A percentile compares a stretch with the other conserved stretches of the same genome.
These are phyloP conservation scores for Chaenogobius annularis DNA, from an alignment of 2,113 vertebrate species.

Conservation along the genomic window DNA sequence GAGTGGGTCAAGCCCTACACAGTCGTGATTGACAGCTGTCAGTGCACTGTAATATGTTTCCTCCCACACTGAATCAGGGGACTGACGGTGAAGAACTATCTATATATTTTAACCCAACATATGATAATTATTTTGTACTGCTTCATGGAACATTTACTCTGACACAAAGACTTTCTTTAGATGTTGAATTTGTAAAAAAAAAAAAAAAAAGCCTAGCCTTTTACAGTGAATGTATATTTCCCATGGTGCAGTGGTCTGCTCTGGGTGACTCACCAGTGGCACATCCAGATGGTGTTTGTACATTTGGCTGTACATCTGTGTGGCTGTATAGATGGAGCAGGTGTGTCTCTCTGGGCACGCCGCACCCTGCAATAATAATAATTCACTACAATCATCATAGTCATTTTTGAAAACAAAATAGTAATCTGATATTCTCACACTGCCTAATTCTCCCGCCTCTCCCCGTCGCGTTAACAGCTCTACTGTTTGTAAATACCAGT, in stretches of 20 bases:
- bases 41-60: background rate
- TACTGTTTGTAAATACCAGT: constrained; percentile 61
- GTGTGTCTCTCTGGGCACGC: constrained; percentile 23
- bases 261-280: constrained; percentile 43
- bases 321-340: constrained; percentile 32
- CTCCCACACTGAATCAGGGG: background rate
- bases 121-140: too few relatives aligned
- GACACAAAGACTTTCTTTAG: background rate
- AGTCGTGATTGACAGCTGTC: background rate
- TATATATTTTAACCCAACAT: too few relatives aligned
- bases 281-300: constrained; percentile 46
- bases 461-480: constrained; percentile 30
- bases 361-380: constrained; percentile 29
- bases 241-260: constrained; percentile 15
- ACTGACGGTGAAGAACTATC: background rate
- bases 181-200: background rate
- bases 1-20: background rate
- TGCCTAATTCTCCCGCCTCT: constrained; percentile 12
- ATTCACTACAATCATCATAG: constrained; percentile 37
- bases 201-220: constrained; percentile 2
- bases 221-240: constrained; percentile 29
- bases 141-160: too few relatives aligned
- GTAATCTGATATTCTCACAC: constrained; percentile 23
- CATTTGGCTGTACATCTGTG: constrained; percentile 4
- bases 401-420: constrained; percentile 15